A percentile compares a stretch with the other conserved stretches of the same genome.
phyloP scores from a whole-genome alignment of 2,113 vertebrate genomes.

The Halcyon malimbica region DNA sequence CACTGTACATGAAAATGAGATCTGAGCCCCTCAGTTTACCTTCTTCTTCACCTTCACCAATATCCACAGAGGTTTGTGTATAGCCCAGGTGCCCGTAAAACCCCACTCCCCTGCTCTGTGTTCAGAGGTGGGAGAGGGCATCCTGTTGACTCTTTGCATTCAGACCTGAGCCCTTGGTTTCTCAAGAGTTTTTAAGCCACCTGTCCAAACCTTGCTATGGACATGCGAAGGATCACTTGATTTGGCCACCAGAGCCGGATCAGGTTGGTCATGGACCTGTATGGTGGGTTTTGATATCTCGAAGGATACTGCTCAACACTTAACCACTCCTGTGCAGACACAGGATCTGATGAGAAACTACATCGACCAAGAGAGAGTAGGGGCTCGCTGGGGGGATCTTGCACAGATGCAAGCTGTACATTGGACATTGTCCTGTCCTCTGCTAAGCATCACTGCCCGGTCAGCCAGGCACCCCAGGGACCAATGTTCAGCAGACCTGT shows the following conservation, averaged over 20 bases:
- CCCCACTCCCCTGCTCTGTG: not conserved
- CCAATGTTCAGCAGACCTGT: not conserved
- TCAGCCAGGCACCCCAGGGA: not conserved
- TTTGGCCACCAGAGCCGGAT: not conserved
- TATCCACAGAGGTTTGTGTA: not conserved
- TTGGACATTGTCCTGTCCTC: not conserved
- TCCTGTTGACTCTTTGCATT: not conserved
- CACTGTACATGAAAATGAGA: not conserved
- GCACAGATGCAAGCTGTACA: not conserved
- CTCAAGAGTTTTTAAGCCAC: not conserved
- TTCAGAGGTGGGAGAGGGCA: not conserved
- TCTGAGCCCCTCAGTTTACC: not conserved
- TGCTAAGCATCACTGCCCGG: rapidly evolving
- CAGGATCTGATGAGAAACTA: rapidly evolving
- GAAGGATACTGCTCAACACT: not conserved
- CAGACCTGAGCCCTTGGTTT: not conserved
- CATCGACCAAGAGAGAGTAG: not conserved
- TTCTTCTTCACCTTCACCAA: rapidly evolving
- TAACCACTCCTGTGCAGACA: not conserved
- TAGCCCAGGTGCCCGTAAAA: not conserved
- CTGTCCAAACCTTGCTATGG: not conserved
- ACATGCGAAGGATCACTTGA: not conserved
- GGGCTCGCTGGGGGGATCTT: not conserved
- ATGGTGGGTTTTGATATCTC: not conserved
- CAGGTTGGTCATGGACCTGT: not conserved